Conservation (phyloP, 2,113 vertebrate species). For the Atlantisia rogersi region DNA sequence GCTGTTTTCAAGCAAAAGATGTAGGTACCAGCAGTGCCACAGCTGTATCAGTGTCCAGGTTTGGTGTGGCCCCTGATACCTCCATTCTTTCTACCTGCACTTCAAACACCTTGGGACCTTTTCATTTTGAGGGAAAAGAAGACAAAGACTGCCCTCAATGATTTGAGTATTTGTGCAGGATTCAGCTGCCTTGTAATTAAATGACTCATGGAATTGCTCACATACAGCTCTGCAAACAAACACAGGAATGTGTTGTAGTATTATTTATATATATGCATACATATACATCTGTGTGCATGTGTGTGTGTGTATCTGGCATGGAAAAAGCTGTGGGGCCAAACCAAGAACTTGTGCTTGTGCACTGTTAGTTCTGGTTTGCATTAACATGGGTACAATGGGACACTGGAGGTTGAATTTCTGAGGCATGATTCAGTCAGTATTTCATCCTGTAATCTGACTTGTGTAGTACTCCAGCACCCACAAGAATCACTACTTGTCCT, state of each 20-base stretch:
- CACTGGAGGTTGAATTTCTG: constrained; percentile 41
- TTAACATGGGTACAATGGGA: constrained; percentile 9
- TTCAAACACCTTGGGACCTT: not conserved
- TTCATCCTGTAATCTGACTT: constrained; percentile 4
- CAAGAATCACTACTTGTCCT: constrained; percentile 5
- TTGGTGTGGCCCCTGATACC: not conserved
- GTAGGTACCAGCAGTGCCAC: not conserved
- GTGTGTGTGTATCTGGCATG: not conserved
- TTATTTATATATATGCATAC: not conserved
- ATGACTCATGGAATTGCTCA: not conserved
- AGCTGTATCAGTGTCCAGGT: not conserved
- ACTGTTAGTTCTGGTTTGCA: constrained; percentile 27
- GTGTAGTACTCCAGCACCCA: not conserved
- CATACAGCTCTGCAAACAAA: not conserved
- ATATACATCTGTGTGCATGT: not conserved
- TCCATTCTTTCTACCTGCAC: not conserved
- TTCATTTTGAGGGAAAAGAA: not conserved
- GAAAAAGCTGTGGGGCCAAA: constrained; percentile 7
- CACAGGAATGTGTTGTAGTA: not conserved
- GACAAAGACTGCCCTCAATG: not conserved
- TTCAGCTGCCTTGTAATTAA: not conserved
- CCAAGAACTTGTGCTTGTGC: not conserved
- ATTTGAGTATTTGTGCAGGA: not conserved
- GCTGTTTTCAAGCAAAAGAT: not conserved
- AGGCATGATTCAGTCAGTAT: constrained; percentile 21